Conservation (phyloP, 2,113 vertebrate genomes). For the Oryctolagus cuniculus region DNA sequence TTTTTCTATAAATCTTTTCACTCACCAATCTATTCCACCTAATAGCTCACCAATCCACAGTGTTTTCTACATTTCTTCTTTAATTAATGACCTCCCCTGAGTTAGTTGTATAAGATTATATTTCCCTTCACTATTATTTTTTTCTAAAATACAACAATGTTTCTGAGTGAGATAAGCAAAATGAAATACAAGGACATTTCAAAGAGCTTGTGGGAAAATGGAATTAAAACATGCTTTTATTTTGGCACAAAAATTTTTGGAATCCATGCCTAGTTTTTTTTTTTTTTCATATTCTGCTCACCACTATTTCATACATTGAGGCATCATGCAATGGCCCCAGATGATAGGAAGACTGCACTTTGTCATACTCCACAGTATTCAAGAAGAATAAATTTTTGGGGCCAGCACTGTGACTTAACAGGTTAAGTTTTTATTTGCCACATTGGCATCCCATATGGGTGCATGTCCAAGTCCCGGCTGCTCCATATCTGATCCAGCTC, state of each 20-base stretch:
- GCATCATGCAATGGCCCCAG: not conserved
- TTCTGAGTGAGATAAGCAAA: not conserved
- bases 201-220: no score
- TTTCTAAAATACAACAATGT: not conserved
- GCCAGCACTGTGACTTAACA: no score
- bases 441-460: no score
- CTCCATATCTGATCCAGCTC: no score
- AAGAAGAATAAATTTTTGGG: not conserved
- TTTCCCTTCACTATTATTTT: not conserved
- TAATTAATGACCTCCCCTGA: not conserved
- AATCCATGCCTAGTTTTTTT: no score
- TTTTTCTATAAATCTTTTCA: not conserved
- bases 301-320: fast-evolving
- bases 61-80: not conserved
- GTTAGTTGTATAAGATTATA: not conserved
- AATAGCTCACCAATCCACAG: not conserved
- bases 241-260: no score
- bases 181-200: not conserved
- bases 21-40: no score
- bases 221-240: no score
- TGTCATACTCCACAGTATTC: no score
- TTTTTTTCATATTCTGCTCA: no score
- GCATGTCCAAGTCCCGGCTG: no score
- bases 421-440: no score
- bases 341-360: not conserved